These are phyloP conservation scores for Malurus splendens DNA, from an alignment of 2,797 vertebrate genomes.

Conservation along the genomic window DNA sequence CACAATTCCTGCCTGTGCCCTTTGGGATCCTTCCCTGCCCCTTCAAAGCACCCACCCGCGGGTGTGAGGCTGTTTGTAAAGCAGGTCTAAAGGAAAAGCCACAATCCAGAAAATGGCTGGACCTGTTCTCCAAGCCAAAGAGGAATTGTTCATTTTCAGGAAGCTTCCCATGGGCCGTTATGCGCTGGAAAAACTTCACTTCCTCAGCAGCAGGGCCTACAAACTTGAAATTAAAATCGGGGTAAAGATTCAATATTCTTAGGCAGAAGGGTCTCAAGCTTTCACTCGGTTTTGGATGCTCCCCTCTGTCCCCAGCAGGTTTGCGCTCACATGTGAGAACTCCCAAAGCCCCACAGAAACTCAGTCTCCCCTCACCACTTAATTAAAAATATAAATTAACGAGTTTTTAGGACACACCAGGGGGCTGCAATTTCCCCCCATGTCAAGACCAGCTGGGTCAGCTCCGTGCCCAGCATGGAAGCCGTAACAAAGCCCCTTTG, in stretches of 20 bases:
- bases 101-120: neutral
- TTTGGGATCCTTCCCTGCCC: neutral
- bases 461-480: neutral
- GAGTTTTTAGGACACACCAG: neutral
- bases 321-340: neutral
- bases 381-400: neutral
- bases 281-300: neutral
- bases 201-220: neutral
- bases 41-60: neutral
- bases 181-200: neutral
- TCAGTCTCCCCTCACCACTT: neutral
- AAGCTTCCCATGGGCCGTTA: neutral
- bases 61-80: neutral
- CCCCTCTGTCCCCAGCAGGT: neutral
- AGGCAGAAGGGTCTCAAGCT: neutral
- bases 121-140: neutral
- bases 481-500: neutral
- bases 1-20: accelerated
- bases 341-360: neutral
- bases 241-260: neutral
- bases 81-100: neutral
- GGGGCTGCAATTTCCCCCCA: neutral
- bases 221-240: neutral
- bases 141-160: neutral
- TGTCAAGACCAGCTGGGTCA: neutral